Base-by-base conservation (phyloP, 1,140 invertebrate species). In the Eurosta solidaginis region DNA sequence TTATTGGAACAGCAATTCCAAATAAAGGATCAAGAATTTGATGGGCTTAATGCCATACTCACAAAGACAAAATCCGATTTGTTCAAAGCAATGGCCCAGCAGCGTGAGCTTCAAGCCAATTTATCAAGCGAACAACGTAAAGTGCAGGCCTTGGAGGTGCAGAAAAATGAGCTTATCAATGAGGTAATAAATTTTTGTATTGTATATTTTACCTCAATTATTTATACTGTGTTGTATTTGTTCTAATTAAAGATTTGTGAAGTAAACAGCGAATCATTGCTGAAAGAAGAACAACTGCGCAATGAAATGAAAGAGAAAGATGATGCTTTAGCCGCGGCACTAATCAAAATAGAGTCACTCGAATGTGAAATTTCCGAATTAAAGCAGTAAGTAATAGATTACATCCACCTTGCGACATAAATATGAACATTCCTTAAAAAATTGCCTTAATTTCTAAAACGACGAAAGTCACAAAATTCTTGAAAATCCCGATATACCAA, bases 41-140 rank as follows among this genome's bases (percentile, higher is more conserved):
- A 81, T 3, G 78, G 79, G 52, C 74, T 87, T 1, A 79, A 84
- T 10, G 74, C 81, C 5, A 1, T 81, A 22, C 78, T 85, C 4
- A 14, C 80, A 1, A 22, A 59, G 1, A 79, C 81, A 1, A 83
- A 80, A 2, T 74, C 63, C 1, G 81, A 87, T 1, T 80, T 87
- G 1, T 81, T 82, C 7, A 73, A 78, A 7, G 33, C 78, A 9
- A 83, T 80, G 40, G 33, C 45, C 0, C 9, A 78, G 12, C 81
- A 85, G 27, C 74, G 80, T 0, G 68, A 81, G n/a, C 45, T 77
- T 1, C 74, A 79, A 7, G 74, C 74, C 0, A 45, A 45, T 27
- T 54, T 79, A 5, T 76, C 78, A 2, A 73, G 20, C 17, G 74
- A 79, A n/a, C 78, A 79, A 29, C 74, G 78, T 6, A 76, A 76